Percentiles rank a stretch among this genome's conserved stretches.
phyloP scores from a whole-genome alignment of 1,140 invertebrate genomes.

The Zophobas morio region DNA sequence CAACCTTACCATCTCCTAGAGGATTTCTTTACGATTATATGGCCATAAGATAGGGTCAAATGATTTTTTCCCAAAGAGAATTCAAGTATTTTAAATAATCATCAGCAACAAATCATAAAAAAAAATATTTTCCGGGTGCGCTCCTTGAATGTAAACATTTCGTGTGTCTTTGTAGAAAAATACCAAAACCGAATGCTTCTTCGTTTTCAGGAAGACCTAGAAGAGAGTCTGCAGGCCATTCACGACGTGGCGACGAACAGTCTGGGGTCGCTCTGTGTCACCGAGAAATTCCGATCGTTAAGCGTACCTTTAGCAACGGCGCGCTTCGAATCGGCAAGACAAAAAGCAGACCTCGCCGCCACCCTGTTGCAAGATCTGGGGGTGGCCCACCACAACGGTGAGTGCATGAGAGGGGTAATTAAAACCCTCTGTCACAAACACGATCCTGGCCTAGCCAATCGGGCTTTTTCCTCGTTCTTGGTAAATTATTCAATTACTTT shows the following conservation, averaged over 20 bases:
- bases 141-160: background rate
- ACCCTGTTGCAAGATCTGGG: constrained; percentile 80
- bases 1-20: no score
- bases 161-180: no score
- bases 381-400: constrained; percentile 75
- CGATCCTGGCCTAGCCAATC: background rate
- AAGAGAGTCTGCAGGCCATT: constrained; percentile 78
- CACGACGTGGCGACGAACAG: constrained; percentile 81
- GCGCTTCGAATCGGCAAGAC: constrained; percentile 78
- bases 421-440: background rate
- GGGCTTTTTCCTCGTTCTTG: background rate
- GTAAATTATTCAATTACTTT: constrained; percentile 1
- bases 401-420: constrained; percentile 57
- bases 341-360: constrained; percentile 82
- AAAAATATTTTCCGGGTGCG: background rate
- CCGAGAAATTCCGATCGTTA: constrained; percentile 77
- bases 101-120: no score
- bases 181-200: background rate
- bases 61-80: no score
- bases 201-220: constrained; percentile 73
- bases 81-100: no score
- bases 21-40: no score
- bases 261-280: constrained; percentile 80
- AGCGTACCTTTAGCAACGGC: constrained; percentile 76
- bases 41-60: no score